phyloP scores from a whole-genome alignment of 2,888 invertebrate genomes.

The Synergus umbraculus region DNA sequence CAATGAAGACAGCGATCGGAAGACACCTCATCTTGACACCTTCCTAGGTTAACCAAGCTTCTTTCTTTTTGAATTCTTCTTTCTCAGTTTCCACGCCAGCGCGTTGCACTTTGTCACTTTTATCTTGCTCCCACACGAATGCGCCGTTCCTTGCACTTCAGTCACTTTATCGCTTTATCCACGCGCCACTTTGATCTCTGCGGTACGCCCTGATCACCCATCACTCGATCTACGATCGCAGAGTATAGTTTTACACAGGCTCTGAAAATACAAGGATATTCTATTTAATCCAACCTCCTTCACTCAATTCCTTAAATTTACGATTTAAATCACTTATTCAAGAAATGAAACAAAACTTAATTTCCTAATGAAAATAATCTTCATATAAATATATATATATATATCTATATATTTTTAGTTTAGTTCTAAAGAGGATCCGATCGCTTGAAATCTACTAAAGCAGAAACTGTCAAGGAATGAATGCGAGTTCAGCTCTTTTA shows the following conservation, averaged over 20 bases:
- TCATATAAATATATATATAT: not conserved
- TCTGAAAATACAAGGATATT: constrained; percentile 3
- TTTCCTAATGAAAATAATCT: not conserved
- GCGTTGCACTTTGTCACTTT: constrained; percentile 40
- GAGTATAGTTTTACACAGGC: not conserved
- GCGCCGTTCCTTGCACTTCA: constrained; percentile 30
- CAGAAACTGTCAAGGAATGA: constrained; percentile 31
- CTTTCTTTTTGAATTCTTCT: constrained; percentile 38
- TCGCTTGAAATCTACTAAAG: constrained; percentile 7
- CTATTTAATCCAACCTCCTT: not conserved
- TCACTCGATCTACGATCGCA: constrained; percentile 29
- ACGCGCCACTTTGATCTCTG: constrained; percentile 40
- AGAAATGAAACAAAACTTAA: not conserved
- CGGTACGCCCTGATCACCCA: constrained; percentile 39
- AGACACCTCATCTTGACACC: constrained; percentile 63
- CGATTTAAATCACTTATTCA: too few relatives aligned
- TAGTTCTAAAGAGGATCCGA: constrained; percentile 19
- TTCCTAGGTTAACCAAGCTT: constrained; percentile 24
- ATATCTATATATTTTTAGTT: not conserved
- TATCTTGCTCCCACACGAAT: constrained; percentile 21
- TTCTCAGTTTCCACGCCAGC: constrained; percentile 25
- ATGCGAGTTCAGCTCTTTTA: constrained; percentile 26
- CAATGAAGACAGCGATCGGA: constrained; percentile 67
- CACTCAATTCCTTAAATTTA: too few relatives aligned
- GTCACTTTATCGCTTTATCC: constrained; percentile 40